Evolutionary conservation across 2,113 vertebrate genomes (phyloP), one percentile per base, ranked within the genome.

Genomic region (Tangachromis dhanisi): DNA sequence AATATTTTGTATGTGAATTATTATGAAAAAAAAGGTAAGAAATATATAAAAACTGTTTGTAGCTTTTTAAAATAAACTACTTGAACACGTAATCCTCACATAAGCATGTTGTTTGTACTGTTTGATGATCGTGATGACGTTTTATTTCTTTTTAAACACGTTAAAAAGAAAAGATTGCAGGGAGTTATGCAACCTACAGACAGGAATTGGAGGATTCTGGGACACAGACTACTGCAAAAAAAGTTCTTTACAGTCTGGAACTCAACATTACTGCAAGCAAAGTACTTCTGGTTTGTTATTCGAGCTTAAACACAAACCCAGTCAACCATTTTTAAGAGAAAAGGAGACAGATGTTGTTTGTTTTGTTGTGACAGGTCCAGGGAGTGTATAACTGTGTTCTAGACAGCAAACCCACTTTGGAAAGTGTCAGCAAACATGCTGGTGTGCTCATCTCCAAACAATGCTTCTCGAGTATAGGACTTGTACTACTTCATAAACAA

Each of bases 341-440:
- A 31, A 78, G 45, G 7, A 78, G 73, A 51, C 73, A 33, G 79
- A 86, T 83, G 57, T 79, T 13, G 54, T 66, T 71, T 16, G 61
- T 73, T 84, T 81, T 84, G 78, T 80, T 83, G 81, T 87, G 90
- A 92, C 87, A 87, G 80, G 49, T 81, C 68, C 1, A 59, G 80
- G 24, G 42, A 57, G 35, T 73, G 45, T 55, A 84, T n/a, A 51
- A 81, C 78, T 66, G 17, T 24, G 29, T 59, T 42, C 51, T 29
- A 13, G 10, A 31, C 57, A 59, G 21, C 26, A 83, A 88, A 83
- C 79, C 61, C 38, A 87, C 88, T 83, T 80, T 42, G 31, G 76
- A 88, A 93, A 91, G 84, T 73, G n/a, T 51, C 47, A 71, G 17
- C 53, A 88, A 91, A 88, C 76, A 81, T 89, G 90, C 93, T 92